Base-by-base conservation (phyloP, 2,888 invertebrate species). In the Agrilus biguttatus region DNA sequence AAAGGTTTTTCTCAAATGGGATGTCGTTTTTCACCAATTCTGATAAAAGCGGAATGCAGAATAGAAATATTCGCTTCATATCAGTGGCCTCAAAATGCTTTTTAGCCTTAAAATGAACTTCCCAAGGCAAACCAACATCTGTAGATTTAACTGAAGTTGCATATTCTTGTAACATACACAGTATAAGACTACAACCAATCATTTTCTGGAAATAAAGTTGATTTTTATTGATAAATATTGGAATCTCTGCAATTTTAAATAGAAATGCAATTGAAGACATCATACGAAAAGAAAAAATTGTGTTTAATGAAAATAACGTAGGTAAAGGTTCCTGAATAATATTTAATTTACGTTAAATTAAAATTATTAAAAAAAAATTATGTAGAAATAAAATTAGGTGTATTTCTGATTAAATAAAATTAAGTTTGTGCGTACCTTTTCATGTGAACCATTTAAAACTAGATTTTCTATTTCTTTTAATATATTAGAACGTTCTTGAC, bases 61-160 rank as follows among this genome's bases (percentile, higher is more conserved):
- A 81, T 57, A 78, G 72, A 60, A 92, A 87, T 59, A 92, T 86
- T 49, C 78, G 72, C 56, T 83, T 81, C 51, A 93, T 68, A 60
- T 89, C 85, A 39, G 75, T 72, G 17, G 72, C 76, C 71, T 92
- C 90, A 69, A 93, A 92, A 36, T 81, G 77, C 55, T 79, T 80
- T 64, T 91, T 92, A 28, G 86, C 80, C 57, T 78, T 75, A 55
- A 83, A 80, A 65, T 93, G 91, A 33, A 82, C 77, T 64, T 89
- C 89, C 86, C 87, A 91, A 36, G 89, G 80, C 39, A 92, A 69
- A 6, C 90, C 89, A 10, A 89, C 82, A 65, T 88, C 88, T 32
- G 88, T 81, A 2, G 90, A 86, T 58, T 87, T 82, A 1, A 83
- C 79, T 5, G 88, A 85, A 28, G 78, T 84, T 8, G 87, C 83